Conservation (phyloP, 2,113 vertebrate species). For the Petromus typicus region DNA sequence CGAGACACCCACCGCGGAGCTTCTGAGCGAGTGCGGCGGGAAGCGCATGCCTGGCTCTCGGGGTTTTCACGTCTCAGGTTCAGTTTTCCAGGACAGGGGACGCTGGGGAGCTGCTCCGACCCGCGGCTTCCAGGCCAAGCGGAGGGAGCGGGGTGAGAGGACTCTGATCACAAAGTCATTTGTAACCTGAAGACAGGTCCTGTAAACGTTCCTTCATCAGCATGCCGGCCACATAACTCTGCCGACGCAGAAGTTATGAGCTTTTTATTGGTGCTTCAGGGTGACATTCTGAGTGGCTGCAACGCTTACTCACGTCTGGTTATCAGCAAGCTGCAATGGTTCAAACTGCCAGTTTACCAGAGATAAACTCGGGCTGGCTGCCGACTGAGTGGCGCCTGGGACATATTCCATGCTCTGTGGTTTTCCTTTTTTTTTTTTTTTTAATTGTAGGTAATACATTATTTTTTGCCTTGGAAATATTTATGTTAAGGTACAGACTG, state of each 20-base stretch:
- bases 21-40: background rate
- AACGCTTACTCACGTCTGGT: constrained; percentile 86
- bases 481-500: constrained; percentile 38
- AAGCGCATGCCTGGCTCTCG: background rate
- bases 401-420: constrained; percentile 20
- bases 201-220: constrained; percentile 67
- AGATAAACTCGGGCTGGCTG: constrained; percentile 86
- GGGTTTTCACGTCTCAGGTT: background rate
- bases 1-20: accelerated
- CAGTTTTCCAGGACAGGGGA: background rate
- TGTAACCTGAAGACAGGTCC: background rate
- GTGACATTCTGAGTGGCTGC: constrained; percentile 80
- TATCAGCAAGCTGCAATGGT: constrained; percentile 87
- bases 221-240: constrained; percentile 68
- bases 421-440: constrained; percentile 45
- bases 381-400: constrained; percentile 88
- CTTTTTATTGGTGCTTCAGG: constrained; percentile 86
- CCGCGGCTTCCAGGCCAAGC: background rate
- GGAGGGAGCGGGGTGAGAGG: background rate
- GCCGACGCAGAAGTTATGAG: constrained; percentile 83
- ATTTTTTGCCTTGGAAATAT: constrained; percentile 83
- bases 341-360: constrained; percentile 85
- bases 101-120: background rate
- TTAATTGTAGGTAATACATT: constrained; percentile 74
- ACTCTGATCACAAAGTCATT: background rate